Evolutionary conservation across 1,140 invertebrate genomes (phyloP).

Genomic region (Pemphigus obesinymphae): DNA sequence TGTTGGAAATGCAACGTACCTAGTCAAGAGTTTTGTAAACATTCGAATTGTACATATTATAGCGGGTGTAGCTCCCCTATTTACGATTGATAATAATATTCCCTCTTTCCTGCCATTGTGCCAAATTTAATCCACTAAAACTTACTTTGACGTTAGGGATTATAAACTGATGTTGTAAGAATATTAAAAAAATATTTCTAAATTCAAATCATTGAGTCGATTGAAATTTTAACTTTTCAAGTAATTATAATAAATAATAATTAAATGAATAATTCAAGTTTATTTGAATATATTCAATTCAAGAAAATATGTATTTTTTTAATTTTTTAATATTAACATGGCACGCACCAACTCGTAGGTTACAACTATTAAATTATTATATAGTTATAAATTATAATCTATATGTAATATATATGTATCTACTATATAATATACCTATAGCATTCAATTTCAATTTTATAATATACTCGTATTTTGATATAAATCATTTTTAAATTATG

Average conservation of each 20-base stretch:
- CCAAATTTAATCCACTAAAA: conserved; percentile 16
- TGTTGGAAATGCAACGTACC: conserved; percentile 11
- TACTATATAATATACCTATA: too few species aligned
- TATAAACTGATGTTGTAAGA: neutral
- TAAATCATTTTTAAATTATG: too few species aligned
- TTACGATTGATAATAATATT: conserved; percentile 27
- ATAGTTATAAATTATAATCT: too few species aligned
- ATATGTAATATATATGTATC: too few species aligned
- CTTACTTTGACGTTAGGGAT: neutral
- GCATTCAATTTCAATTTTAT: too few species aligned
- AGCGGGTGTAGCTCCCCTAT: neutral
- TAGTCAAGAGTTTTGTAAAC: conserved; percentile 40
- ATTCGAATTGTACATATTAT: conserved; percentile 17
- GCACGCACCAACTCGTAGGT: too few species aligned
- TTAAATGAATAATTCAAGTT: too few species aligned
- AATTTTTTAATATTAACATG: neutral
- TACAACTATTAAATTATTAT: too few species aligned
- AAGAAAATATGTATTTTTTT: neutral
- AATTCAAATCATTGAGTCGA: neutral
- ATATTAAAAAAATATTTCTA: neutral
- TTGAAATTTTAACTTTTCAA: too few species aligned
- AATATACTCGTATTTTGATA: too few species aligned
- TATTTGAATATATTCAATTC: neutral
- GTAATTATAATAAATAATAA: too few species aligned
- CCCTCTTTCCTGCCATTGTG: neutral